phyloP scores from a whole-genome alignment of 2,113 vertebrate species.

The Mormyrus iriodes region DNA sequence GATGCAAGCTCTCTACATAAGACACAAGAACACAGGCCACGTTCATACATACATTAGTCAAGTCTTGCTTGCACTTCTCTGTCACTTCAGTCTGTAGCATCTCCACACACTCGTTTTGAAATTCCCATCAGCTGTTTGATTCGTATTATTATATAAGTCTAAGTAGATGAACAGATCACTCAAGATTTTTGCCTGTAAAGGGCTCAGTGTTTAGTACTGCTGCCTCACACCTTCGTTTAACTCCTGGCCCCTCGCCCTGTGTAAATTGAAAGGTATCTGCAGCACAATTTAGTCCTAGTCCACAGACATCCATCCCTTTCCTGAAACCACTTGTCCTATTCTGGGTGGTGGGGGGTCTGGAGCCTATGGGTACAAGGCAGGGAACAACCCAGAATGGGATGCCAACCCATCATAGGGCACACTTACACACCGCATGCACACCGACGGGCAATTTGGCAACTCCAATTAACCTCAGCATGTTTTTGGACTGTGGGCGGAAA shows the following conservation, averaged over 20 bases:
- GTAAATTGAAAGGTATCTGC: background rate
- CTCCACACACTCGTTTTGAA: background rate
- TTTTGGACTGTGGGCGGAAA: background rate
- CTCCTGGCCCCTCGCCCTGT: background rate
- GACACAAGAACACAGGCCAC: background rate
- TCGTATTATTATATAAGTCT: background rate
- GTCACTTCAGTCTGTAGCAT: background rate
- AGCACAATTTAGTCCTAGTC: background rate
- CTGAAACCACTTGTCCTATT: background rate
- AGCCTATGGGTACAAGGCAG: background rate
- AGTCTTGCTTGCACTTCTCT: background rate
- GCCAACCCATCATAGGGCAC: background rate
- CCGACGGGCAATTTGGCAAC: background rate
- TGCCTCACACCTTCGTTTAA: background rate
- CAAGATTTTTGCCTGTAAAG: background rate
- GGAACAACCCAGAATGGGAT: background rate
- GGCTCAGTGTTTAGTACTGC: background rate
- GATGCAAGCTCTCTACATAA: constrained; percentile 85
- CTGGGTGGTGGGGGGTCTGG: background rate
- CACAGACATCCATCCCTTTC: background rate
- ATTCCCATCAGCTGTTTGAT: background rate
- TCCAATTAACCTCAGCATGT: no score
- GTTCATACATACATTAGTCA: background rate
- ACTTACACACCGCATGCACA: background rate
- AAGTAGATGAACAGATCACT: background rate